phyloP scores from a whole-genome alignment of 2,797 vertebrate species.

The Tarsius wallacei region DNA sequence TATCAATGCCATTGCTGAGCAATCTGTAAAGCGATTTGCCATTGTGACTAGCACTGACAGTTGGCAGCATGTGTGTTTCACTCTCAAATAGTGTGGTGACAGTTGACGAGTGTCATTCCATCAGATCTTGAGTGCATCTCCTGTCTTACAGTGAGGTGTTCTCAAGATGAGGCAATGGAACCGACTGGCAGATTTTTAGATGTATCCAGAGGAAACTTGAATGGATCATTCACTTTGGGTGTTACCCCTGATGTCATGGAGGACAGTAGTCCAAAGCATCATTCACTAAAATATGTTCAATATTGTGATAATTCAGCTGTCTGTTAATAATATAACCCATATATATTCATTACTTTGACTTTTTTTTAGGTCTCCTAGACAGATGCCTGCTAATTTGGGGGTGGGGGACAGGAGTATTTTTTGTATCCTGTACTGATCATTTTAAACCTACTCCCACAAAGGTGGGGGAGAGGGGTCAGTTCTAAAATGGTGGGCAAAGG shows the following conservation, averaged over 20 bases:
- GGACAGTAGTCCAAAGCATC: neutral
- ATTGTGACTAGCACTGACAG: slow-evolving; percentile 75
- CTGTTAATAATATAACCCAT: neutral
- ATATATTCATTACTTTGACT: neutral
- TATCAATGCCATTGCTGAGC: slow-evolving; percentile 73
- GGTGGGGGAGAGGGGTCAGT: neutral
- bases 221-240: neutral
- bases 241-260: neutral
- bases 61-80: slow-evolving; percentile 71
- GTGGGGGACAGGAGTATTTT: neutral
- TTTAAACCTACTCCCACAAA: neutral
- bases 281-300: neutral
- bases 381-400: neutral
- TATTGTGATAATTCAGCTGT: neutral
- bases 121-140: neutral
- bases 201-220: neutral
- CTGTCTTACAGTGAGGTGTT: neutral
- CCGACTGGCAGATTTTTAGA: neutral
- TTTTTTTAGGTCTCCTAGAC: neutral
- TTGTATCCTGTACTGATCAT: neutral
- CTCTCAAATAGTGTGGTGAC: slow-evolving; percentile 71
- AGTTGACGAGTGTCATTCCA: slow-evolving; percentile 75
- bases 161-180: neutral
- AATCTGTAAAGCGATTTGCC: slow-evolving; percentile 68
- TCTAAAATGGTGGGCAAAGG: neutral